Conservation (phyloP, 2,797 vertebrate species). For the Sciurus vulgaris region DNA sequence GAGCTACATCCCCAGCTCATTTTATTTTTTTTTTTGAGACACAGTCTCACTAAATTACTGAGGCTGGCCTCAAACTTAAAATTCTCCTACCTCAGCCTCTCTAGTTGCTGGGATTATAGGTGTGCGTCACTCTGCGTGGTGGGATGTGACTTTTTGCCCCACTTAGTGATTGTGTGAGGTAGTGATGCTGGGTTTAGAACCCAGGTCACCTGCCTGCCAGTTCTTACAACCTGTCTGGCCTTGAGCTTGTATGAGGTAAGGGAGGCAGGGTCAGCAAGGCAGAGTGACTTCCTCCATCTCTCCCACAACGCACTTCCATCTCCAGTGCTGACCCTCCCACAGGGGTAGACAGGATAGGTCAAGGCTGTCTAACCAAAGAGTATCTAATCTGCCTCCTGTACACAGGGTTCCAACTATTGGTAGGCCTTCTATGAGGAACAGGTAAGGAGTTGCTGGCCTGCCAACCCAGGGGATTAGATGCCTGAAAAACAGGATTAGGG, state of each 20-base stretch:
- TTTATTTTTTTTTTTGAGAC: no score
- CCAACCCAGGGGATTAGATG: background rate
- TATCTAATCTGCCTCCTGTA: background rate
- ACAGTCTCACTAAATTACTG: no score
- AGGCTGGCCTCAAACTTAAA: no score
- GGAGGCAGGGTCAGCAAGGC: background rate
- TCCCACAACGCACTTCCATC: no score
- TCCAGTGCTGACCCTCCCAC: background rate
- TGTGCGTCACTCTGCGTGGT: no score
- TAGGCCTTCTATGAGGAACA: background rate
- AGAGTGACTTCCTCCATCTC: accelerated
- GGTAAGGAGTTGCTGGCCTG: background rate
- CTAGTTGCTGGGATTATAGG: no score
- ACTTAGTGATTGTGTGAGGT: background rate
- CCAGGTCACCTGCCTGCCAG: background rate
- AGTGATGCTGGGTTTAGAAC: background rate
- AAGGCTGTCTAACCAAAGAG: background rate
- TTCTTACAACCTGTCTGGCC: background rate
- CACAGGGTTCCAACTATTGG: background rate
- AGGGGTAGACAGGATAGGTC: accelerated
- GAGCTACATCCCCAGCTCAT: no score
- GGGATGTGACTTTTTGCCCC: background rate
- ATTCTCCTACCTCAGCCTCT: no score
- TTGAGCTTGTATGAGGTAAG: background rate
- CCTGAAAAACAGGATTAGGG: background rate